Evolutionary conservation across 2,113 vertebrate species (phyloP).

Genomic region (chimpanzee (Pan troglodytes)): DNA sequence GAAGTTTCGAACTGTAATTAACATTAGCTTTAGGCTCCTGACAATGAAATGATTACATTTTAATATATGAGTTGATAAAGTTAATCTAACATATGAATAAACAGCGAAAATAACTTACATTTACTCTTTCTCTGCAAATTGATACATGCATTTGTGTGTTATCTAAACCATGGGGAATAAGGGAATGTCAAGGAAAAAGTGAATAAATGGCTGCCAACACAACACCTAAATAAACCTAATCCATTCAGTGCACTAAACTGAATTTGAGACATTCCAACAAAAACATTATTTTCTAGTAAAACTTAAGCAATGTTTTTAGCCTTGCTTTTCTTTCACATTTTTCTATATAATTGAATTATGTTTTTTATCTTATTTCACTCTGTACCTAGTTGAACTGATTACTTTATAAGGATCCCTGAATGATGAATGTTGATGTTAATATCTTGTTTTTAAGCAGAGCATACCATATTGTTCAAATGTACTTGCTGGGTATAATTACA

Average conservation of each 20-base stretch:
- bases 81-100: constrained; percentile 82
- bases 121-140: constrained; percentile 75
- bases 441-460: neutral
- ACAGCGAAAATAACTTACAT: constrained; percentile 63
- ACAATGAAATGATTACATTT: constrained; percentile 87
- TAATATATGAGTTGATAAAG: constrained; percentile 84
- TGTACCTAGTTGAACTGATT: constrained; percentile 49
- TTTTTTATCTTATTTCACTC: neutral
- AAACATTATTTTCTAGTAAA: constrained; percentile 36
- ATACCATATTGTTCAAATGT: neutral
- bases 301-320: constrained; percentile 3
- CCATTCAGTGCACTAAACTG: constrained; percentile 28
- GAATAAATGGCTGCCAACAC: neutral
- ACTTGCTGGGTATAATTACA: neutral
- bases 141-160: constrained; percentile 74
- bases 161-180: constrained; percentile 23
- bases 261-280: neutral
- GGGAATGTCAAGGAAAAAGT: neutral
- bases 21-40: constrained; percentile 84
- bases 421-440: neutral
- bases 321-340: constrained; percentile 23
- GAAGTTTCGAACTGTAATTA: constrained; percentile 87
- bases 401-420: neutral
- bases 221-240: neutral
- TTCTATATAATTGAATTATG: neutral